Evolutionary conservation across 2,888 invertebrate genomes (phyloP), one percentile per base, ranked within the genome.

Genomic region (Erannis defoliaria): DNA sequence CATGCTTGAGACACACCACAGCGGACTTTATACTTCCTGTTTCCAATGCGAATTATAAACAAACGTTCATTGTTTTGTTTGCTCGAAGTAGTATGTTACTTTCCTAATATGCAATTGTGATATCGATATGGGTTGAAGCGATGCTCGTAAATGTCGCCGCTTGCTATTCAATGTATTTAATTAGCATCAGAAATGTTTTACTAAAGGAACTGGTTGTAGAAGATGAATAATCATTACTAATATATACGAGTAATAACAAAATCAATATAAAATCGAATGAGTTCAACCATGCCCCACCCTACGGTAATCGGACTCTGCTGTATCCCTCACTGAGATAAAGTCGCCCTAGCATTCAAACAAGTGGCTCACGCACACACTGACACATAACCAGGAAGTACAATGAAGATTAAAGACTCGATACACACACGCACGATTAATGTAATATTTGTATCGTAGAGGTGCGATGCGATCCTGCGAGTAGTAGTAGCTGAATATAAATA

Each of bases 341-440:
- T 89, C 87, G 88, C 91, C 93, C 92, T 86, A 89, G 84, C 90
- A 90, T 90, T 90, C 90, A 87, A 92, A 92, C 93, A 93, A 92
- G 92, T 93, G 92, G 89, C 88, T 89, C 86, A 91, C 92, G 60
- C 92, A 90, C 91, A 92, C 91, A 90, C 91, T 42, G 38, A 66
- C 74, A 64, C 72, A 80, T 78, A 79, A 90, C 90, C 90, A 93
- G 93, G 93, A 93, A 93, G 92, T 92, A 92, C 90, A 92, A 92
- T 90, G 84, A 87, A 90, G 90, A 91, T 90, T 90, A 90, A 90
- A 91, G 87, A 86, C 88, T 84, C 78, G 81, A 87, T 83, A 82
- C 89, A 85, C 89, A 89, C 87, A 86, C 85, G 73, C 78, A 73
- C 78, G 79, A 78, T 81, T 86, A 90, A 89, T 84, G 86, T 90